Percentiles rank a stretch among this genome's conserved stretches.
Conservation (phyloP, 1,140 invertebrate genomes). For the Diuraphis noxia region DNA sequence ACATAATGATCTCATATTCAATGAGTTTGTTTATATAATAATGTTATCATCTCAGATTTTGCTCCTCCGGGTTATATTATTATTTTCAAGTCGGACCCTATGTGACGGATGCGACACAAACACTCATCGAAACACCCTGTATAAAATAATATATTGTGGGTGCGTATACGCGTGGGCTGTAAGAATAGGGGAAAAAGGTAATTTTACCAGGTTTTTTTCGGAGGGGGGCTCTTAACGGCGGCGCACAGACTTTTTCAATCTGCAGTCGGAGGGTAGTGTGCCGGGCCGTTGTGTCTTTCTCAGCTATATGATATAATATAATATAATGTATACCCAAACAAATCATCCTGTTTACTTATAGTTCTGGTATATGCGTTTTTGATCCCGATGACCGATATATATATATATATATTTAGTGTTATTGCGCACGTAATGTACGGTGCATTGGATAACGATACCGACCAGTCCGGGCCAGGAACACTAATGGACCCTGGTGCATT, state of each 20-base stretch:
- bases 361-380: not conserved
- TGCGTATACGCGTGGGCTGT: not conserved
- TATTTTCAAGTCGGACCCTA: no score
- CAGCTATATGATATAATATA: not conserved
- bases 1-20: not conserved
- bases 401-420: no score
- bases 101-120: not conserved
- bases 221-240: not conserved
- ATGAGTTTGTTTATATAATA: not conserved
- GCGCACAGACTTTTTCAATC: not conserved
- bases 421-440: no score
- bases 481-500: no score
- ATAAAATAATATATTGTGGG: conserved; percentile 1
- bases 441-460: no score
- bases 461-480: no score
- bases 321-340: not conserved
- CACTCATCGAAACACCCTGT: not conserved
- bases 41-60: not conserved
- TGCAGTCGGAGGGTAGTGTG: not conserved
- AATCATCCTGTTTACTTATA: not conserved
- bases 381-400: not conserved
- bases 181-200: not conserved
- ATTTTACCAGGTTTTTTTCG: not conserved
- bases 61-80: no score
- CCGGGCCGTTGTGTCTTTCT: not conserved